Percentiles rank a stretch among this genome's conserved stretches.
phyloP scores from a whole-genome alignment of 2,888 invertebrate genomes.

The Ischnura elegans region DNA sequence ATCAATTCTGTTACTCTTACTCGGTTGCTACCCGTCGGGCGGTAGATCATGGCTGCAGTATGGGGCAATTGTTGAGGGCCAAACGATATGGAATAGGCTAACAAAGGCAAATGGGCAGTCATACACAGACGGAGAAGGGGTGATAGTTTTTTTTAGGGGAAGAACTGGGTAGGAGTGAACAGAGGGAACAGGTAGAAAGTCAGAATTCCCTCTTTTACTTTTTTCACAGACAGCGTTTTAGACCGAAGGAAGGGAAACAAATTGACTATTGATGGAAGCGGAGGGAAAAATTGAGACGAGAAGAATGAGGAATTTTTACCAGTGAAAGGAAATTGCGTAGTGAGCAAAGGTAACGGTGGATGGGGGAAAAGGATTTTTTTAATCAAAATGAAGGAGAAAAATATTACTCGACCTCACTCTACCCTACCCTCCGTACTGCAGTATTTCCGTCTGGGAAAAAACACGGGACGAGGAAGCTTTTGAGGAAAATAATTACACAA shows the following conservation, averaged over 20 bases:
- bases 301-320: conserved; percentile 38
- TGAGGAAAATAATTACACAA: neutral
- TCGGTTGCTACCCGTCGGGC: too few species aligned
- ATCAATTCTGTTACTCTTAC: too few species aligned
- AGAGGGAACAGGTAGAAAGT: neutral
- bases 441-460: neutral
- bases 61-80: neutral
- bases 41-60: neutral
- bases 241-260: conserved; percentile 2
- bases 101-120: neutral
- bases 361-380: neutral
- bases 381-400: neutral
- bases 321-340: conserved; percentile 49
- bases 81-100: neutral
- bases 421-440: neutral
- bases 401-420: neutral
- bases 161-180: neutral
- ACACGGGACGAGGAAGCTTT: neutral
- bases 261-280: conserved; percentile 58
- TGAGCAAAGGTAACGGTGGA: neutral
- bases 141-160: neutral
- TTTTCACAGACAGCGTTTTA: conserved; percentile 26
- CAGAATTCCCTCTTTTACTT: neutral
- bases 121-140: neutral
- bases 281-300: conserved; percentile 18